Base-by-base conservation (phyloP, 2,113 vertebrate genomes). In the Pteropus alecto region DNA sequence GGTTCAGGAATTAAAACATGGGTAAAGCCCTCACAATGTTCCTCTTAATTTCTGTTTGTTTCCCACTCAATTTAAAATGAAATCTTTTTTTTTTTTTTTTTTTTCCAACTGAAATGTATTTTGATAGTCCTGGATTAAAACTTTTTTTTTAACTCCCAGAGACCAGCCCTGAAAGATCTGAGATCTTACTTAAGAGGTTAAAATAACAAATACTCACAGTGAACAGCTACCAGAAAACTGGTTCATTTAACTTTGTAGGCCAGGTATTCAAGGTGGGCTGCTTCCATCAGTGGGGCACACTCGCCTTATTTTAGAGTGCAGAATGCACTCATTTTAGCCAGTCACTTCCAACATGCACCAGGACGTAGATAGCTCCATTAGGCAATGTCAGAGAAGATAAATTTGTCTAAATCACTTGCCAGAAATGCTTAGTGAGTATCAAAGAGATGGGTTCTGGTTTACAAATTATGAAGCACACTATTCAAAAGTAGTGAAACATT, bases 401-500 rank as follows among this genome's bases (percentile, higher is more conserved):
- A 96, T 94, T 46, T 73, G 38, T 83, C 54, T 56, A 78, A 96
- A 95, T 94, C 77, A 74, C 71, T 94, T 81, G 94, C 94, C 87
- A 96, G 90, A 94, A 96, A 90, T 96, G 92, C 84, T 96, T 94
- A 92, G 78, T 68, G 67, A 93, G 94, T 87, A 85, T 90, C 87
- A 84, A 84, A 97, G 33, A 85, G 95, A 85, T 92, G 61, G 54
- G 81, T 77, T 97, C 65, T 97, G 74, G 87, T 96, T 96, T 95
- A 76, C 60, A 95, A 90, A 95, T 90, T 96, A 93, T 82, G 90
- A 95, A 95, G 54, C 84, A 92, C 33, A 46, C 90, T 90, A 93
- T 95, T 92, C 54, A 92, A 95, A 95, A 65, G 33, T 61, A 95
- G 35, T 78, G 76, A 94, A 96, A 95, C 54, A 58, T 61, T 95